Percentiles rank a stretch among this genome's conserved stretches.
Conservation (phyloP, 92 coral and sea anemone species). For the Montipora capitata region DNA sequence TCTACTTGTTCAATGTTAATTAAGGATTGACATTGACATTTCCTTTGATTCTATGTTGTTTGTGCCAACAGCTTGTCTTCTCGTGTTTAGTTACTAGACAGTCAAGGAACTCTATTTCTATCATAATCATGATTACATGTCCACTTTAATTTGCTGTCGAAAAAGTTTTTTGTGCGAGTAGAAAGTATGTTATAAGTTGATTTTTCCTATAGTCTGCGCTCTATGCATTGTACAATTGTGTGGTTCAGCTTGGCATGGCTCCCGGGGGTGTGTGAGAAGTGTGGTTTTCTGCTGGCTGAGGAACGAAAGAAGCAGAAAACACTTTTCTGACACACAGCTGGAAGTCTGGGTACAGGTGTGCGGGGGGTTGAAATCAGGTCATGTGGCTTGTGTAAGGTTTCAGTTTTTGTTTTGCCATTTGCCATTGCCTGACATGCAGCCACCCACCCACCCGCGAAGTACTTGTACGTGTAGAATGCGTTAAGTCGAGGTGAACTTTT, state of each 20-base stretch:
- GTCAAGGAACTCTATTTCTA: not conserved
- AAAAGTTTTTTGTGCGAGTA: not conserved
- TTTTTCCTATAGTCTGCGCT: not conserved
- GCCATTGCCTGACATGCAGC: too few relatives aligned
- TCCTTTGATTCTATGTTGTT: not conserved
- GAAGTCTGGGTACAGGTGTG: too few relatives aligned
- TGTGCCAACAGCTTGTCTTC: not conserved
- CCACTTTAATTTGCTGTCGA: not conserved
- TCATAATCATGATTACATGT: not conserved
- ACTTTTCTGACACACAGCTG: too few relatives aligned
- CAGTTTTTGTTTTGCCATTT: too few relatives aligned
- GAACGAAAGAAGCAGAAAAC: too few relatives aligned
- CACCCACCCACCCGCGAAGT: too few relatives aligned
- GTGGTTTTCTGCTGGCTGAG: too few relatives aligned
- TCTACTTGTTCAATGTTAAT: constrained; percentile 35
- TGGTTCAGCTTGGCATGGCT: constrained; percentile 34
- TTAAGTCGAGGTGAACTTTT: too few relatives aligned
- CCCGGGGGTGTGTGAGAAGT: constrained; percentile 27
- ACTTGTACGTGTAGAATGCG: too few relatives aligned
- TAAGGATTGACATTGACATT: not conserved
- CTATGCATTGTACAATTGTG: not conserved
- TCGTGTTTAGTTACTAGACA: not conserved
- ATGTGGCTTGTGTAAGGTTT: too few relatives aligned
- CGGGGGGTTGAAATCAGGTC: too few relatives aligned
- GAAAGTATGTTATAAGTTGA: not conserved